Evolutionary conservation across 1,140 invertebrate species (phyloP).

Genomic region (Pseudomyrmex dendroicus): DNA sequence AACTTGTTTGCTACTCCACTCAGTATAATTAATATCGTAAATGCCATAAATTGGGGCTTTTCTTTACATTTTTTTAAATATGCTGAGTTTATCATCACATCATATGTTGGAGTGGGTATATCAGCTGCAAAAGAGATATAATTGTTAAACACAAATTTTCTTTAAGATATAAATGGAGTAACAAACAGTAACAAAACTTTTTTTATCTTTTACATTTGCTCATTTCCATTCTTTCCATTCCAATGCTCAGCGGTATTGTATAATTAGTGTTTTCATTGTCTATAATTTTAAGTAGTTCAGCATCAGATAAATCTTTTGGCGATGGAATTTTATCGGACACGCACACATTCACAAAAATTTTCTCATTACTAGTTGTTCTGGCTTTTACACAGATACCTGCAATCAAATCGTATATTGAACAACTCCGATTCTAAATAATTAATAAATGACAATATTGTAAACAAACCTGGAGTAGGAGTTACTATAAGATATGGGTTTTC

Average conservation of each 20-base stretch:
- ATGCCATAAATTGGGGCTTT: conserved; percentile 76
- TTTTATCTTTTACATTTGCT: conserved; percentile 87
- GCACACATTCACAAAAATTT: conserved; percentile 93
- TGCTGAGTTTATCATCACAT: conserved; percentile 80
- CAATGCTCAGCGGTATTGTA: conserved; percentile 95
- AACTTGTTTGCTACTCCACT: conserved; percentile 79
- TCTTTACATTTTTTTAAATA: conserved; percentile 81
- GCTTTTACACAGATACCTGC: conserved; percentile 94
- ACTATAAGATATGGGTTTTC: conserved; percentile 68
- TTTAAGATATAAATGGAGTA: background rate
- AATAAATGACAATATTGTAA: background rate
- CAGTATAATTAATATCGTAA: conserved; percentile 79
- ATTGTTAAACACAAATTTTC: background rate
- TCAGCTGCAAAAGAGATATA: conserved; percentile 72
- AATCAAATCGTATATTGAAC: conserved; percentile 1
- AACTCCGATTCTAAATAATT: background rate
- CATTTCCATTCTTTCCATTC: conserved; percentile 90
- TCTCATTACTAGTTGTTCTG: conserved; percentile 88
- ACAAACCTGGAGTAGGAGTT: conserved; percentile 75
- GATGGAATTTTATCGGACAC: conserved; percentile 90
- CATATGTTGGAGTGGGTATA: conserved; percentile 74
- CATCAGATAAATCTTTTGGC: conserved; percentile 92
- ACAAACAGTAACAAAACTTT: no score
- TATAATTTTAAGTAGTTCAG: conserved; percentile 89
- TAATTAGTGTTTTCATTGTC: conserved; percentile 90